Base-by-base conservation (phyloP, 2,888 invertebrate genomes). In the Portevinia maculata region DNA sequence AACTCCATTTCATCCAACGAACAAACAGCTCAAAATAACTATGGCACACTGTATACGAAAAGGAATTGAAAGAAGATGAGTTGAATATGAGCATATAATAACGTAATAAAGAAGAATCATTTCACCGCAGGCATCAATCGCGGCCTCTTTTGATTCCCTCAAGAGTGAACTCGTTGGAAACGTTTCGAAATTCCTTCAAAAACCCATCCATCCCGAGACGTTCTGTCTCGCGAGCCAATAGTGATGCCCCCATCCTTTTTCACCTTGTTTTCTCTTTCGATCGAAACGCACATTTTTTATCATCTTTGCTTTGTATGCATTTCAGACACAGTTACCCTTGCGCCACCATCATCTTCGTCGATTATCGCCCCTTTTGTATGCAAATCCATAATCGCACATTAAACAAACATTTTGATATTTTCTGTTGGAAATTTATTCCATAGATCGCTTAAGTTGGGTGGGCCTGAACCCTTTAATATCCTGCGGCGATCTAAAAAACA, bases 61-160 rank as follows among this genome's bases (percentile, higher is more conserved):
- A 37, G 8, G 55, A 69, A 50, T 71, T 24, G 34, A 34, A 34
- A 50, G 50, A 69, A 69, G 67, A 70, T 64, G 65, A 64, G 70
- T 59, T 15, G 75, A 65, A 81, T 70, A 81, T 76, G 76, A 62
- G 78, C 41, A 71, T 60, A 78, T 83, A 83, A 83, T 83, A 76
- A 78, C 83, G 83, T 67, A 83, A 83, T 83, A 83, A 83, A 83
- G 67, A 76, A 83, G 83, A 83, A 83, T 83, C 71, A 83, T 83
- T 83, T 78, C 83, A 83, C 76, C 83, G 83, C 78, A 62, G 83
- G 78, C 78, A 83, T 83, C 76, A 83, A 71, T 73, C 78, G 83
- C 83, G 83, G 83, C 73, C 19, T 69, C 78, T 67, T 83, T 83
- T 83, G 83, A 83, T 83, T 19, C 30, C 15, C 48, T 19, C 34